Evolutionary conservation across 2,113 vertebrate species (phyloP).

Genomic region (Corythaixoides concolor): DNA sequence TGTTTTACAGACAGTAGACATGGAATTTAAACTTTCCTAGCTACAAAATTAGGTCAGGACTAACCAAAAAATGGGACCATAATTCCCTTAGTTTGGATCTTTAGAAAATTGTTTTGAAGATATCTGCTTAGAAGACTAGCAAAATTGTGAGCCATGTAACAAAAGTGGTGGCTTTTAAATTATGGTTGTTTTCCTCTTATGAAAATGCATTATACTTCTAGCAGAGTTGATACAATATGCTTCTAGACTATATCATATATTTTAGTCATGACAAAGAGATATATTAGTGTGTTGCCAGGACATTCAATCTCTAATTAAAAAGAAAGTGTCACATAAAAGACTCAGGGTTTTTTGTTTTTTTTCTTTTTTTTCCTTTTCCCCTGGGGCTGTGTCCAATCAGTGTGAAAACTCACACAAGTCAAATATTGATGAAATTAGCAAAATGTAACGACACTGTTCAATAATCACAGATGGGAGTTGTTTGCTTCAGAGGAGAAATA

Average conservation of each 20-base stretch:
- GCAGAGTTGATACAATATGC: background rate
- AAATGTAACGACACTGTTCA: background rate
- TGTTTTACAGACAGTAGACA: background rate
- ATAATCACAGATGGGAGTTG: background rate
- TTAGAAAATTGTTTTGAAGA: constrained; percentile 27
- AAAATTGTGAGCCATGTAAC: background rate
- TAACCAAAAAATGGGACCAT: background rate
- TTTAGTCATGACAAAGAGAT: background rate
- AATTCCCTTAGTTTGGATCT: background rate
- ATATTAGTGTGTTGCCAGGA: background rate
- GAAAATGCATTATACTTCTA: background rate
- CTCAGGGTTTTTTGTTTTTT: background rate
- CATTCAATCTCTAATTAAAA: background rate
- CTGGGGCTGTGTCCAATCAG: too few relatives aligned
- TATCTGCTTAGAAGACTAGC: background rate
- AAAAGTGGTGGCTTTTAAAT: background rate
- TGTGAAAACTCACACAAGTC: background rate
- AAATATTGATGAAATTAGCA: background rate
- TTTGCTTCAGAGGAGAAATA: background rate
- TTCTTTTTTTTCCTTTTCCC: too few relatives aligned
- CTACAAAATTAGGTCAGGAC: background rate
- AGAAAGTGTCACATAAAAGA: background rate
- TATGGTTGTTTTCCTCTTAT: background rate
- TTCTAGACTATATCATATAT: background rate
- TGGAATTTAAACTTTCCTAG: background rate